A percentile compares a stretch with the other conserved stretches of the same genome.
Evolutionary conservation across 2,113 vertebrate species (phyloP).

Genomic region (Formicarius rufipectus): DNA sequence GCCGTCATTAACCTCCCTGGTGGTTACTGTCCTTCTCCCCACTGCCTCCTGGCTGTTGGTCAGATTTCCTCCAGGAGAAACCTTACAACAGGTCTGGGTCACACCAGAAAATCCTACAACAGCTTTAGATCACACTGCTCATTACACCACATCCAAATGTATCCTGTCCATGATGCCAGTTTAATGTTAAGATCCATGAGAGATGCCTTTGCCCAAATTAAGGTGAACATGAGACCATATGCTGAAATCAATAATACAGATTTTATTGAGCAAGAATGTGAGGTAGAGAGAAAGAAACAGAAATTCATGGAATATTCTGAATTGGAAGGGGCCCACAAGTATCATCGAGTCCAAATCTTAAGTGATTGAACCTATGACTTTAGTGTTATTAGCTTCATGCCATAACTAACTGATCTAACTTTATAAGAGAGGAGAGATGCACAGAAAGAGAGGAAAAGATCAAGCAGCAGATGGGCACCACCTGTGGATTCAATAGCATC

Average conservation of each 20-base stretch:
- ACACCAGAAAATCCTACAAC: background rate
- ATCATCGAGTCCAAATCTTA: too few species aligned
- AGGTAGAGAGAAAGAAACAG: background rate
- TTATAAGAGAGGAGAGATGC: background rate
- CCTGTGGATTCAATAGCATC: background rate
- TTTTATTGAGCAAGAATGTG: background rate
- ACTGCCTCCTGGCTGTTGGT: background rate
- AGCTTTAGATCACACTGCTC: background rate
- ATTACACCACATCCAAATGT: background rate
- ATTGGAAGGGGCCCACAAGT: too few species aligned
- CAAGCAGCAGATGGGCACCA: background rate
- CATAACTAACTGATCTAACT: background rate
- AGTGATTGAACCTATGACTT: too few species aligned
- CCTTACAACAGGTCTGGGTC: background rate
- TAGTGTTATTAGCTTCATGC: too few species aligned
- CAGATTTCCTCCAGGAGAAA: background rate
- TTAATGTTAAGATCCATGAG: background rate
- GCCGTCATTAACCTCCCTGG: background rate
- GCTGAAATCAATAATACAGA: background rate
- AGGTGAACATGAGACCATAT: background rate
- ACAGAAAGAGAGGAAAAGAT: background rate
- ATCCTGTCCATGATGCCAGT: background rate
- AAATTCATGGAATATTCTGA: background rate
- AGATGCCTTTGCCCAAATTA: background rate
- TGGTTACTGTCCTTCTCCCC: background rate